phyloP scores from a whole-genome alignment of 2,797 vertebrate genomes.

The Coluber constrictor region DNA sequence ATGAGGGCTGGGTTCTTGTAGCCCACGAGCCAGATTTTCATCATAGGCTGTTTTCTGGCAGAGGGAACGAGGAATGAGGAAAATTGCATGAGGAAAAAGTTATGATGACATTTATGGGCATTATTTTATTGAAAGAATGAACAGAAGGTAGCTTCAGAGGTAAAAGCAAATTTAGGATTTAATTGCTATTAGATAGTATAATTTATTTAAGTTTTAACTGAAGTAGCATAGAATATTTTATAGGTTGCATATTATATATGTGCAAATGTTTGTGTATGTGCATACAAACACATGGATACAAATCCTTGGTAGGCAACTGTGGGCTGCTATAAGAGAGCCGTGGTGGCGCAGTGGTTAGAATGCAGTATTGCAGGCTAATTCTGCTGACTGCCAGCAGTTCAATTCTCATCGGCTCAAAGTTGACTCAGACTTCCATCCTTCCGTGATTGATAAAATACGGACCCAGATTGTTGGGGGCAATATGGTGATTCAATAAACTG shows the following conservation, averaged over 20 bases:
- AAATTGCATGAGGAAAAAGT: conserved; percentile 59
- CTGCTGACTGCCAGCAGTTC: no score
- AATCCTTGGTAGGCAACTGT: background rate
- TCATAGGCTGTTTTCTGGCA: conserved; percentile 73
- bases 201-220: conserved; percentile 3
- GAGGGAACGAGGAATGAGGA: conserved; percentile 58
- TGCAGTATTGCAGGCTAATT: no score
- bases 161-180: background rate
- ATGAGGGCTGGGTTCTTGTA: conserved; percentile 76
- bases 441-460: no score
- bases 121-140: background rate
- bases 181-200: background rate
- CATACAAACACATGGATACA: background rate
- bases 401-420: no score
- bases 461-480: no score
- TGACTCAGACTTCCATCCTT: no score
- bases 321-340: background rate
- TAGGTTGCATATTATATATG: background rate
- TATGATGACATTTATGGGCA: background rate
- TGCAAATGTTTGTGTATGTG: background rate
- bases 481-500: no score
- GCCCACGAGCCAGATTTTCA: conserved; percentile 75
- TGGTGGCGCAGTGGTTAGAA: no score
- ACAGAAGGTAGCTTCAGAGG: background rate
- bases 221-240: background rate